Conservation (phyloP, 2,797 vertebrate genomes). For the Parauchenoglanis ngamensis region DNA sequence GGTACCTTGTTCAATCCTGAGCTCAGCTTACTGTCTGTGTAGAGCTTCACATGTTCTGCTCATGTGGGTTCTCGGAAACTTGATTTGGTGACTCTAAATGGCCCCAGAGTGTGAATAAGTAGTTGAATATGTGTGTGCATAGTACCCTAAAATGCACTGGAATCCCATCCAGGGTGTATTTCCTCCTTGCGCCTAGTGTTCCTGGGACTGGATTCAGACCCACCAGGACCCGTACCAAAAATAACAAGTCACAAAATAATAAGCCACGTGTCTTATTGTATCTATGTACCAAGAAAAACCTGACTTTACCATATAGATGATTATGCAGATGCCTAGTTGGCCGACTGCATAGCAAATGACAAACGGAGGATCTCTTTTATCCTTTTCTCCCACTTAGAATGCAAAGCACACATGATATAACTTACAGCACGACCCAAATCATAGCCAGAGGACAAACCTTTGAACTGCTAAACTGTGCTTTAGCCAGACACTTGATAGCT, state of each 20-base stretch:
- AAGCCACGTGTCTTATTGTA: not conserved
- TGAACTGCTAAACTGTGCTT: constrained; percentile 17
- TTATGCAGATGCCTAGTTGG: not conserved
- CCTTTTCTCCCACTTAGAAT: not conserved
- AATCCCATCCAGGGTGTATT: not conserved
- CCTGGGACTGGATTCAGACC: not conserved
- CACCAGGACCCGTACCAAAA: not conserved
- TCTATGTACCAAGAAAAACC: no score
- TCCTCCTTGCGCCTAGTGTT: not conserved
- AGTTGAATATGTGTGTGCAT: not conserved
- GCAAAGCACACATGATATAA: not conserved
- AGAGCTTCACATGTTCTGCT: not conserved
- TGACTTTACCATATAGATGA: not conserved
- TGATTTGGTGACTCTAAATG: not conserved
- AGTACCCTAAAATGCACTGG: not conserved
- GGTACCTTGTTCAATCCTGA: not conserved
- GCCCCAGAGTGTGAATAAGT: not conserved
- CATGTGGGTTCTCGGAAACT: not conserved
- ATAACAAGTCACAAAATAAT: not conserved
- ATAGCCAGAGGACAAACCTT: constrained; percentile 14
- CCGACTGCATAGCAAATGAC: not conserved
- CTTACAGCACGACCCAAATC: constrained; percentile 6
- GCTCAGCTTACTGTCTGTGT: not conserved
- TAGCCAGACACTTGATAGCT: constrained; percentile 21
- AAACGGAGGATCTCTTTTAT: not conserved